Base-by-base conservation (phyloP, 2,113 vertebrate species). In the Bucco capensis region DNA sequence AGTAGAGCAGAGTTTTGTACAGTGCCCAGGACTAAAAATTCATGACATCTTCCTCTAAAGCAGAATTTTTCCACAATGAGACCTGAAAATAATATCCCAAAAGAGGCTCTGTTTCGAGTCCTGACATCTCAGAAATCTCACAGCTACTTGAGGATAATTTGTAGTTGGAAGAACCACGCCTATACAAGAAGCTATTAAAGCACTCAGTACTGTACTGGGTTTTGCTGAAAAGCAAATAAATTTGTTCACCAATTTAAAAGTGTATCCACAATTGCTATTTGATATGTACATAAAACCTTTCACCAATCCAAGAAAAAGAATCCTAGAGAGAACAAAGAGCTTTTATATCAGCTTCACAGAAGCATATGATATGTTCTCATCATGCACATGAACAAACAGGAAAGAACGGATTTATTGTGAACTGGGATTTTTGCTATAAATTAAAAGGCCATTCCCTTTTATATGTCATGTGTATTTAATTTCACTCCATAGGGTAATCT, bases 391-490 rank as follows among this genome's bases (percentile, higher is more conserved):
- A 92, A 93, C 91, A 96, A 97, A 96, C 95, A 96, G 95, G 96
- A 97, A 96, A 96, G 95, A 94, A 83, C 9, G 0, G 91, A 96
- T 94, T 95, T 95, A 94, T 95, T 90, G 89, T 91, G 94, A 93
- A 88, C 94, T 82, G 82, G 51, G 88, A 50, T 54, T 95, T 86
- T 90, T 93, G 84, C 92, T 96, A 97, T 96, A 94, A 96, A 97
- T 96, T 95, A 91, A 95, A 94, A 95, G 62, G 82, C 80, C 84
- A 62, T 93, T 90, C 93, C 76, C 90, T 96, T 97, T 96, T 83
- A 95, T 95, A 96, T 97, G 96, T 93, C 96, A 93, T 95, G 88
- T 97, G 96, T 89, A 93, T 97, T 97, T 97, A 94, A 97, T 96
- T 97, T 96, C 89, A 90, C 86, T 93, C 76, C 90, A 95, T 92